A percentile compares a stretch with the other conserved stretches of the same genome.
These are phyloP conservation scores for Polylopha cassiicola DNA, from an alignment of 2,888 invertebrate genomes.

Conservation along the genomic window DNA sequence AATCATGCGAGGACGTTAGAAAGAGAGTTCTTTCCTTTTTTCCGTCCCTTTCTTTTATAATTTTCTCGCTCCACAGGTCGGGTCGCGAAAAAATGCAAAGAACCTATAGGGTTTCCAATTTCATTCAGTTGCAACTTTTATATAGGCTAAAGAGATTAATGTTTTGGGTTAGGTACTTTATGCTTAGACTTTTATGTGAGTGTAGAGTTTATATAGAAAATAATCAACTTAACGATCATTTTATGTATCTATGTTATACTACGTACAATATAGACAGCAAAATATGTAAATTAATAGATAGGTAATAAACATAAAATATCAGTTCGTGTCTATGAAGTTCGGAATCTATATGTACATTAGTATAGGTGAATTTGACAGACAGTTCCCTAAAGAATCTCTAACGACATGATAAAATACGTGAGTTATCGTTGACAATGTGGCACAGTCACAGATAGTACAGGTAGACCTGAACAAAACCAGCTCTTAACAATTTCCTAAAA, in stretches of 20 bases:
- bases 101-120: constrained; percentile 34
- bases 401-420: too few relatives aligned
- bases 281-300: too few relatives aligned
- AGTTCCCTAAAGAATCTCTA: not conserved
- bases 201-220: too few relatives aligned
- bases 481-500: constrained; percentile 24
- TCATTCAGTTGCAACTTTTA: constrained; percentile 24
- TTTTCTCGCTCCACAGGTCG: constrained; percentile 46
- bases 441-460: not conserved
- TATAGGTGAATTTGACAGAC: constrained; percentile 7
- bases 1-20: constrained; percentile 48
- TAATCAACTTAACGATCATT: too few relatives aligned
- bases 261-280: too few relatives aligned
- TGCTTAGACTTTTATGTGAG: too few relatives aligned
- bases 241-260: too few relatives aligned
- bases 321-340: too few relatives aligned
- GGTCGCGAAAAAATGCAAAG: constrained; percentile 50
- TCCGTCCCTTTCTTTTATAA: constrained; percentile 44
- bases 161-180: not conserved
- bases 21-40: constrained; percentile 37
- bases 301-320: too few relatives aligned
- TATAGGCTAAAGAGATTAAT: constrained; percentile 6
- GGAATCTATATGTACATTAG: too few relatives aligned
- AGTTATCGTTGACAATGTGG: too few relatives aligned
- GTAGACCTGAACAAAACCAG: constrained; percentile 4